These are phyloP conservation scores for Pogonomyrmex californicus DNA, from an alignment of 1,140 invertebrate species.

Conservation along the genomic window DNA sequence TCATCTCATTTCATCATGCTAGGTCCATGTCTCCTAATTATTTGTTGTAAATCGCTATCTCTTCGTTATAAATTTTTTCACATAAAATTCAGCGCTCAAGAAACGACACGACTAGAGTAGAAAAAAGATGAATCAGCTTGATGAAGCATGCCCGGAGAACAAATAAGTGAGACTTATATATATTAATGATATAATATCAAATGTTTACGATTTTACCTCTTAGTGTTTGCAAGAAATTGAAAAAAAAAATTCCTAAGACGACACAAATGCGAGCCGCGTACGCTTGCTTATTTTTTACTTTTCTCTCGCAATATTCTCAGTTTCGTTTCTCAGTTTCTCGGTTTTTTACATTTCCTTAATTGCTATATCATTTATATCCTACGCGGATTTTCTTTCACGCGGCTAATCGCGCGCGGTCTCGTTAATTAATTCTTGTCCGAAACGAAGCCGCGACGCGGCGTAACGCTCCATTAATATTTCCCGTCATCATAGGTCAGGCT, in stretches of 20 bases:
- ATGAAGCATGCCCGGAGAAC: too few species aligned
- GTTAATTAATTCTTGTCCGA: slow-evolving; percentile 72
- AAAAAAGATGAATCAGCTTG: background rate
- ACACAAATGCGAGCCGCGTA: background rate
- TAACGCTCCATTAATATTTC: slow-evolving; percentile 59
- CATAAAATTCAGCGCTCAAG: slow-evolving; percentile 21
- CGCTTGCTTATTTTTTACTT: background rate
- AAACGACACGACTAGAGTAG: background rate
- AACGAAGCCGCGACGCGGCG: slow-evolving; percentile 39
- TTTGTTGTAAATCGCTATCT: slow-evolving; percentile 70
- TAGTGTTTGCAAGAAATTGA: slow-evolving; percentile 34
- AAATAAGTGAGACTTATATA: too few species aligned
- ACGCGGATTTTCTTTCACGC: slow-evolving; percentile 30
- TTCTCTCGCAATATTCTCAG: slow-evolving; percentile 1
- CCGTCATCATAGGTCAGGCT: background rate
- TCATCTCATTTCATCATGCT: too few species aligned
- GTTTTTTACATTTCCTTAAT: slow-evolving; percentile 65
- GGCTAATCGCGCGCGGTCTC: slow-evolving; percentile 57
- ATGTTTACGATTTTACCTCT: background rate
- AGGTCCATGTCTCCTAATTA: too few species aligned
- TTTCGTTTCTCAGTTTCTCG: slow-evolving; percentile 1
- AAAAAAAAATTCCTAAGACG: slow-evolving; percentile 40
- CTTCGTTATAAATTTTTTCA: slow-evolving; percentile 44
- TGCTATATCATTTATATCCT: slow-evolving; percentile 60
- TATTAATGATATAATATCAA: too few species aligned